Percentiles rank a stretch among this genome's conserved stretches.
phyloP scores from a whole-genome alignment of 2,113 vertebrate genomes.

The Pristiophorus japonicus region DNA sequence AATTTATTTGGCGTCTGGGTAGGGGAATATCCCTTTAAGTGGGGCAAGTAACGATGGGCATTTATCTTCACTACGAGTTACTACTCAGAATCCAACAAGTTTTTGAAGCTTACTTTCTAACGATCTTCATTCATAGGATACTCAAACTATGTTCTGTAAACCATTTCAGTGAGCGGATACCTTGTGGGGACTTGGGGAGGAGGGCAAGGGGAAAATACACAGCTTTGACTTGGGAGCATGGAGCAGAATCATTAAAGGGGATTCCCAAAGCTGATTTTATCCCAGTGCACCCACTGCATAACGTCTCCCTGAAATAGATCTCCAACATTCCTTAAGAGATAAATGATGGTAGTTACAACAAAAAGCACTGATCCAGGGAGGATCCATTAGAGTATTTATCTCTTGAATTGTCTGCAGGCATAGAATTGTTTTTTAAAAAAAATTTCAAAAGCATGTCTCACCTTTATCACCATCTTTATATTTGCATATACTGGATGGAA shows the following conservation, averaged over 20 bases:
- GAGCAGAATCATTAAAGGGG: not conserved
- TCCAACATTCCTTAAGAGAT: not conserved
- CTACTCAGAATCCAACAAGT: not conserved
- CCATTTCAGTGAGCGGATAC: not conserved
- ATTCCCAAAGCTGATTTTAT: not conserved
- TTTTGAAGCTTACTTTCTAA: not conserved
- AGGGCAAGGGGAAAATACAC: not conserved
- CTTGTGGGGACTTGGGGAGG: not conserved
- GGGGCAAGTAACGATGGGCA: too few species aligned
- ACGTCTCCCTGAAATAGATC: not conserved
- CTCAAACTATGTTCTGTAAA: not conserved
- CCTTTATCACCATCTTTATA: slow-evolving; percentile 68
- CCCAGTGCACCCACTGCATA: not conserved
- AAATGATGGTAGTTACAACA: not conserved
- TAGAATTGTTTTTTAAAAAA: not conserved
- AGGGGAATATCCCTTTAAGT: too few species aligned
- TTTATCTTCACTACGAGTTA: not conserved
- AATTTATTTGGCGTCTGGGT: too few species aligned
- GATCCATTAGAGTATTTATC: not conserved
- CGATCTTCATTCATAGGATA: not conserved
- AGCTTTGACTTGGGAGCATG: too few species aligned
- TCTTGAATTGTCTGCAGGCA: not conserved
- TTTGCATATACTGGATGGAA: slow-evolving; percentile 74
- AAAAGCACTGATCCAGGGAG: slow-evolving; percentile 5
- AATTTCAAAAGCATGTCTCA: slow-evolving; percentile 45